Evolutionary conservation across 2,797 vertebrate species (phyloP), one percentile per base, ranked within the genome.

Genomic region (Sebastes elongatus): DNA sequence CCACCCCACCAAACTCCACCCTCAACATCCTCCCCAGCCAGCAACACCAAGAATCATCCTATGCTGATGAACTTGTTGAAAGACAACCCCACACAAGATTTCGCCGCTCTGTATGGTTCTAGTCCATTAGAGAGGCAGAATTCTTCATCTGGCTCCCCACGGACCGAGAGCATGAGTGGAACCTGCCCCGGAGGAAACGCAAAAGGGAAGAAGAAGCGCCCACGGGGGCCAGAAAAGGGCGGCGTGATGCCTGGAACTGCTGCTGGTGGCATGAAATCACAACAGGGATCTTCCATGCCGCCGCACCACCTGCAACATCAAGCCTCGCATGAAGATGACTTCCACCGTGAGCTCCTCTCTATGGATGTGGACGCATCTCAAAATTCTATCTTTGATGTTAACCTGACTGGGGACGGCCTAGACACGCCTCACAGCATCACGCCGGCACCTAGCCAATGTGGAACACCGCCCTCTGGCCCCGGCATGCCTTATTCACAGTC

Each of bases 1-100:
- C 90, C 92, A 85, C 98, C 98, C 71, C 98, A 98, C 88, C 98
- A 99, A 90, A 99, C 98, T 42, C 97, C 99, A 72, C 98, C 99
- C 52, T 96, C 97, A 61, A 98, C 98, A 77, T 98, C 99, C 61
- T 99, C 98, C 57, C 98, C 98, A 76, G 98, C 99, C 81, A 97
- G 98, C 96, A 99, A 99, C 95, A 99, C 99, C 90, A 99, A 99
- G 95, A 99, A 99, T 92, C 98, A 99, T 92, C 98, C 98, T 85
- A 99, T 99, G 98, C 93, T 99, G 89, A 99, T 99, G 99, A 99
- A 99, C 92, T 94, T 99, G 82, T 95, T 99, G 84, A 99, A 99
- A 91, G 98, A 99, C 94, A 99, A 99, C 93, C 97, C 98, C 74
- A 95, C 98, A 74, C 98, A 99, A 91, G 99, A 99, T 94, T 99